phyloP scores from a whole-genome alignment of 2,888 invertebrate genomes.

The Parapristionchus giblindavisi region DNA sequence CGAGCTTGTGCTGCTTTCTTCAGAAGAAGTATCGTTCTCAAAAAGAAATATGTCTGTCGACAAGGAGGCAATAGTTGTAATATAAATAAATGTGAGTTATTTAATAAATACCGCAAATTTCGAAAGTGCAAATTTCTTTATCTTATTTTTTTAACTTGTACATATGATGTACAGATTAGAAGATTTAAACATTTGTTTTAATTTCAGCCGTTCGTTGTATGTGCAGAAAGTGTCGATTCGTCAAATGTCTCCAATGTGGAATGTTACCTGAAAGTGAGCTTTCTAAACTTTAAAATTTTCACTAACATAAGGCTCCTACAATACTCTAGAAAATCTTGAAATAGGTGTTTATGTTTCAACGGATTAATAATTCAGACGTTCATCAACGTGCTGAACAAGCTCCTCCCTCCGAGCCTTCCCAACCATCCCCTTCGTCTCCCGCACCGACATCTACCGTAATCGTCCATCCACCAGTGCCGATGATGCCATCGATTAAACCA shows the following conservation, averaged over 20 bases:
- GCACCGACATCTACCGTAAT: background rate
- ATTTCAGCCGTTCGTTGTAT: conserved; percentile 44
- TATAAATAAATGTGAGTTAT: conserved; percentile 43
- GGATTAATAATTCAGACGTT: background rate
- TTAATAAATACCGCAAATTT: background rate
- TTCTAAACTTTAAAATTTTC: background rate
- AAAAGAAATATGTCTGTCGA: conserved; percentile 46
- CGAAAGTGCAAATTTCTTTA: background rate
- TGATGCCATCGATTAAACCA: background rate
- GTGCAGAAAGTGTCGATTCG: conserved; percentile 45
- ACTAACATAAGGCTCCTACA: background rate
- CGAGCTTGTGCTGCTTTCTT: conserved; percentile 48
- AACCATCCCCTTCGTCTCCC: background rate
- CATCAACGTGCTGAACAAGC: conserved; percentile 12
- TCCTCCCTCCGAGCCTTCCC: background rate
- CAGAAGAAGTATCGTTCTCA: conserved; percentile 40
- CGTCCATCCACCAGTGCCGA: background rate
- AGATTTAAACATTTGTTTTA: background rate
- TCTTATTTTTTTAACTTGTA: background rate
- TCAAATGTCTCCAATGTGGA: conserved; percentile 44
- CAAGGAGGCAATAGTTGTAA: conserved; percentile 44
- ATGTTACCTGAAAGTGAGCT: conserved; percentile 46
- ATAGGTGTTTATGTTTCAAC: background rate
- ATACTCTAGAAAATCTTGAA: background rate
- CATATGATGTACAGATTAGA: background rate